phyloP scores from a whole-genome alignment of 2,797 vertebrate species.

The Alcedo quadribrachys region DNA sequence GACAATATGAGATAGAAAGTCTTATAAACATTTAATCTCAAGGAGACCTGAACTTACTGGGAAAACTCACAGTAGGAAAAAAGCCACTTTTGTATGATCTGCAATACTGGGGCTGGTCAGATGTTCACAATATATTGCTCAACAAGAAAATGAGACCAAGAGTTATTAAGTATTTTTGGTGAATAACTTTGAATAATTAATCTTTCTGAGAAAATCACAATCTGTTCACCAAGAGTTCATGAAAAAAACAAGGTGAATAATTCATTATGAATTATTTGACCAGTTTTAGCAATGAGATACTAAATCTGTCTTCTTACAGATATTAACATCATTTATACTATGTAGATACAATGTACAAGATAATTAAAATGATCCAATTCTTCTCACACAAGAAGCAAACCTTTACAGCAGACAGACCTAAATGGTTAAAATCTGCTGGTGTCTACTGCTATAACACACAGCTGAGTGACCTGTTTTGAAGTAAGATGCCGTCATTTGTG shows the following conservation, averaged over 20 bases:
- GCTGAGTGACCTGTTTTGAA: background rate
- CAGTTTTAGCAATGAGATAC: conserved; percentile 67
- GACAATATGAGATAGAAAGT: background rate
- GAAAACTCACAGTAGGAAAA: background rate
- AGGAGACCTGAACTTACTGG: background rate
- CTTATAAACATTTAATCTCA: background rate
- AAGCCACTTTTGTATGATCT: background rate
- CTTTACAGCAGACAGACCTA: background rate
- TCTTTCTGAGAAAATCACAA: conserved; percentile 68
- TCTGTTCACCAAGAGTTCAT: conserved; percentile 69
- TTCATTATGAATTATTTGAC: conserved; percentile 74
- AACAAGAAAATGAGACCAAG: conserved; percentile 46
- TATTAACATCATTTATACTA: conserved; percentile 51
- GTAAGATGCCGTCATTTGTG: background rate
- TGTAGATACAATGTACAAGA: background rate
- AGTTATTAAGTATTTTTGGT: conserved; percentile 67
- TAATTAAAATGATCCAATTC: conserved; percentile 6
- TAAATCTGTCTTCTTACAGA: conserved; percentile 65
- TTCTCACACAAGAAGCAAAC: background rate
- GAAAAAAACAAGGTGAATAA: conserved; percentile 73
- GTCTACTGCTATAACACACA: background rate
- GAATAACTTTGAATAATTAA: conserved; percentile 75
- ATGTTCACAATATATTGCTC: conserved; percentile 64
- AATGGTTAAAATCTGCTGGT: background rate
- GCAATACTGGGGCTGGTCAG: conserved; percentile 3